A percentile compares a stretch with the other conserved stretches of the same genome.
Evolutionary conservation across 1,140 invertebrate genomes (phyloP).

Genomic region (Heliconius hewitsoni): DNA sequence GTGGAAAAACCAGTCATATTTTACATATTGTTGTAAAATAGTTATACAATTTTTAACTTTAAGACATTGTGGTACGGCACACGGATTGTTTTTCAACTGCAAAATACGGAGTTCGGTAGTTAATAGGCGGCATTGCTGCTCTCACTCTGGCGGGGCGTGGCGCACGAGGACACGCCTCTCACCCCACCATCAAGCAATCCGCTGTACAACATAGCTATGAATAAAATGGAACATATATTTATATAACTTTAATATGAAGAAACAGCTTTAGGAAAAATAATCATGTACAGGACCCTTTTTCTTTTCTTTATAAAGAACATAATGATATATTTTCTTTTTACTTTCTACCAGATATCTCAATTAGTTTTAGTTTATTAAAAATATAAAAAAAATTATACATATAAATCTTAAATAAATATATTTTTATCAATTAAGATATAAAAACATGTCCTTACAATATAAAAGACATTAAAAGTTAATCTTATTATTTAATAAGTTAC

Average conservation of each 20-base stretch:
- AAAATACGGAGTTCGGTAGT: conserved; percentile 37
- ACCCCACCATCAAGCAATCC: conserved; percentile 54
- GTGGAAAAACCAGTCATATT: conserved; percentile 27
- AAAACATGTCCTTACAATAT: no score
- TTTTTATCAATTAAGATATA: no score
- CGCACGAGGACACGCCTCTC: conserved; percentile 57
- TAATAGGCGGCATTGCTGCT: conserved; percentile 67
- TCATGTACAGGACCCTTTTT: not conserved
- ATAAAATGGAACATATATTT: conserved; percentile 37
- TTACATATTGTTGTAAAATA: not conserved
- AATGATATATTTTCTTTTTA: no score
- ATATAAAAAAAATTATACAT: no score
- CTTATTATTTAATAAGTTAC: no score
- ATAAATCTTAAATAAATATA: no score
- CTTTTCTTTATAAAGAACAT: not conserved
- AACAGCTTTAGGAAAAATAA: conserved; percentile 20
- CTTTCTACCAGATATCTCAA: no score
- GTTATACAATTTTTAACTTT: conserved; percentile 47
- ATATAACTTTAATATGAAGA: conserved; percentile 20
- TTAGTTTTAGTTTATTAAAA: no score
- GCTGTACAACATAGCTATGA: conserved; percentile 51
- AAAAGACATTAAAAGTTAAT: no score
- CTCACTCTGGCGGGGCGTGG: conserved; percentile 69
- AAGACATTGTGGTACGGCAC: conserved; percentile 34
- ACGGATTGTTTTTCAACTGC: conserved; percentile 23